Conservation (phyloP, 1,140 invertebrate genomes). For the Sitodiplosis mosellana region DNA sequence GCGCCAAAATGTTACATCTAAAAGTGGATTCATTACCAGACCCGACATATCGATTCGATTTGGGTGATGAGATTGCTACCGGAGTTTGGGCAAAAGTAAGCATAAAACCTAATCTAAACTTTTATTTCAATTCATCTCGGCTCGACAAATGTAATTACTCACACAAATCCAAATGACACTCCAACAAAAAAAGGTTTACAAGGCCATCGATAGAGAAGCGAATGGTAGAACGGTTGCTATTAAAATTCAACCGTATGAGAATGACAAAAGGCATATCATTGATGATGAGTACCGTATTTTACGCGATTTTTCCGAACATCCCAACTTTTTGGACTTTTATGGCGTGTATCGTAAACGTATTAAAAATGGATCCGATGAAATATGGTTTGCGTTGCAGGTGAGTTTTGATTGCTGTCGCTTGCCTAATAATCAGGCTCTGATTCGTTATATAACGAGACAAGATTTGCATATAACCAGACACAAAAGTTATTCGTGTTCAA, state of each 20-base stretch:
- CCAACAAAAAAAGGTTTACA: conserved; percentile 36
- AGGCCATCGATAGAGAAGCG: conserved; percentile 50
- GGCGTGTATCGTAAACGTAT: conserved; percentile 56
- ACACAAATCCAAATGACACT: not conserved
- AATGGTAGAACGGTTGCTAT: conserved; percentile 55
- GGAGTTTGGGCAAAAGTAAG: conserved; percentile 43
- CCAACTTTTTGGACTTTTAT: conserved; percentile 69
- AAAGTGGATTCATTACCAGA: conserved; percentile 36
- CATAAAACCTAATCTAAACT: not conserved
- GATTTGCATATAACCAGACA: no score
- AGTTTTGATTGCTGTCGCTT: no score
- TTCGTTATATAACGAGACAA: no score
- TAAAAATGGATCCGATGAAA: conserved; percentile 40
- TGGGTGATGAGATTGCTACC: conserved; percentile 43
- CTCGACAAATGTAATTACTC: not conserved
- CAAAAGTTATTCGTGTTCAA: no score
- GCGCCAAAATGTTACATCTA: conserved; percentile 10
- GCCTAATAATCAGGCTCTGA: no score
- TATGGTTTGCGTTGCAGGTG: conserved; percentile 85
- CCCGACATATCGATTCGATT: conserved; percentile 40
- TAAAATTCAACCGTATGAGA: conserved; percentile 56
- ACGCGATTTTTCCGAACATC: conserved; percentile 52
- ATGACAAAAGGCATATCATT: conserved; percentile 47
- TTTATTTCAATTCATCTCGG: not conserved
- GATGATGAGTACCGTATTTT: conserved; percentile 74